Evolutionary conservation across 2,113 vertebrate species (phyloP), one percentile per base, ranked within the genome.

Genomic region (Channa argus): DNA sequence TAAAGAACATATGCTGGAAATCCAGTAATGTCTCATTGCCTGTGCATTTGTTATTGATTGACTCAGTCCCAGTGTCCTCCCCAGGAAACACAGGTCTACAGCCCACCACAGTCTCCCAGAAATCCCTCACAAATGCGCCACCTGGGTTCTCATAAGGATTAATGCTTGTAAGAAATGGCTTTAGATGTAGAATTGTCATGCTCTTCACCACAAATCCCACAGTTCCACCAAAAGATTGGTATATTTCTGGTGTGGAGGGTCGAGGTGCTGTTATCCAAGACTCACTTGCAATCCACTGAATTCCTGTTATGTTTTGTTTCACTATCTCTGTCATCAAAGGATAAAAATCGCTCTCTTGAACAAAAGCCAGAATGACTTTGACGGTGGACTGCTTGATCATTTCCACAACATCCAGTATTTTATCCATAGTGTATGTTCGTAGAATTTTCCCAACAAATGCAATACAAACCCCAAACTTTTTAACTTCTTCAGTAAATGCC

Each of bases 231-330:
- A 95, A 93, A 6, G 86, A 85, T 56, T 24, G 64, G 33, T 92
- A 92, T 0, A 92, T 92, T 71, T 94, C 89, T 7, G 89, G 82
- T 0, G 90, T 94, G 37, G 93, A 93, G 2, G 89, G 92, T 14
- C 69, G 79, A 46, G 83, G 2, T 45, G 92, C 77, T 70, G 91
- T 93, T 74, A 91, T 90, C 94, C 94, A 95, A 0, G 94, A 94
- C 79, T 82, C 94, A 65, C 94, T 95, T n/a, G 90, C 94, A 39
- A 95, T 90, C 94, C 94, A 95, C 74, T 95, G 94, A 66, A 94
- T 94, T 33, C 89, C 93, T 41, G 94, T 93, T 15, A 95, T 90
- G 50, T 95, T 95, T 6, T 94, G 94, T 59, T 74, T 84, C 2
- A 90, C 84, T 7, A 94, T 61, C 65, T 95, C 94, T 71, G 72